Percentiles rank a stretch among this genome's conserved stretches.
Evolutionary conservation across 2,113 vertebrate species (phyloP).

Genomic region (Eurystomus gularis): DNA sequence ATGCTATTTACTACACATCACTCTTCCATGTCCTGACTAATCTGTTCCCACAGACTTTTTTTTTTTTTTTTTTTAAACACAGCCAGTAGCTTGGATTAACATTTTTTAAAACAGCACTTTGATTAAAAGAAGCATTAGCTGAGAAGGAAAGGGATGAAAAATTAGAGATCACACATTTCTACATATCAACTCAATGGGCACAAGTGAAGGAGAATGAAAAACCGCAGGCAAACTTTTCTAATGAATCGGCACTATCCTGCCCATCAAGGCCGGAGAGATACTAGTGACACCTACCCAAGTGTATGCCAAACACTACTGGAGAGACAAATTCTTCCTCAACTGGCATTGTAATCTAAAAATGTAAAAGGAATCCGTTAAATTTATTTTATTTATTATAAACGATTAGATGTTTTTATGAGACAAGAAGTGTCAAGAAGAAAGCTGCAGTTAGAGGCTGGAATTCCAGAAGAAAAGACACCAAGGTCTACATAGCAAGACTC

Average conservation of each 20-base stretch:
- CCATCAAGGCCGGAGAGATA: not conserved
- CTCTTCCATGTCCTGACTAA: not conserved
- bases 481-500: not conserved
- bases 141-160: not conserved
- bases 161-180: not conserved
- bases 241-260: fast-evolving
- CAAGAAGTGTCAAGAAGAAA: not conserved
- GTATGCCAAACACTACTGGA: not conserved
- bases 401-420: not conserved
- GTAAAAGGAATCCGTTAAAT: not conserved
- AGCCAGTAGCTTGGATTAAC: not conserved
- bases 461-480: not conserved
- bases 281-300: not conserved
- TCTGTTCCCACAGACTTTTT: not conserved
- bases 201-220: not conserved
- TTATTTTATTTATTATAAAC: not conserved
- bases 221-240: not conserved
- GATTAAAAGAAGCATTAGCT: not conserved
- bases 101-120: not conserved
- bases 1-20: not conserved
- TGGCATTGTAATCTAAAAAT: not conserved
- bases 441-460: not conserved
- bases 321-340: not conserved
- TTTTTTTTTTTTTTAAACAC: not conserved
- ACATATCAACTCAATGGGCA: not conserved